A percentile compares a stretch with the other conserved stretches of the same genome.
Evolutionary conservation across 2,113 vertebrate genomes (phyloP).

Genomic region (Pteruthius melanotis): DNA sequence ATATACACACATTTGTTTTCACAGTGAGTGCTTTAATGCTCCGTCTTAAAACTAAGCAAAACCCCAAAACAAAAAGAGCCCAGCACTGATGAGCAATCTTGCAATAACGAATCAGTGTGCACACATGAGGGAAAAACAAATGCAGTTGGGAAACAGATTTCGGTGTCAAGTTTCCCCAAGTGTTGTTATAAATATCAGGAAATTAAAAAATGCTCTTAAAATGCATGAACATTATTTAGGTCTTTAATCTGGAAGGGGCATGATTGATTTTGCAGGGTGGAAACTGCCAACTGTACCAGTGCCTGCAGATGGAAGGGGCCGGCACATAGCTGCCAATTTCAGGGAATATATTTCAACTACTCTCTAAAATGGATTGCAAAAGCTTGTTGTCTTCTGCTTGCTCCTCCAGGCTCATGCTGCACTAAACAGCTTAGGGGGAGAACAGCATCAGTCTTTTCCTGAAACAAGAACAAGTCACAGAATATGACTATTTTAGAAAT

Average conservation of each 20-base stretch:
- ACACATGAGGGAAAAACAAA: slow-evolving; percentile 64
- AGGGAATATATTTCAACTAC: slow-evolving; percentile 49
- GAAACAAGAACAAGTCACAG: neutral
- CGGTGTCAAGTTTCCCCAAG: slow-evolving; percentile 57
- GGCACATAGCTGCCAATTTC: slow-evolving; percentile 64
- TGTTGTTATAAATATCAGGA: slow-evolving; percentile 70
- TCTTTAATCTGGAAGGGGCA: slow-evolving; percentile 69
- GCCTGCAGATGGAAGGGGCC: slow-evolving; percentile 66
- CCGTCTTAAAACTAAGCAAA: slow-evolving; percentile 37
- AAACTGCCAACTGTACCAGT: slow-evolving; percentile 64
- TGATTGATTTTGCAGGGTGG: slow-evolving; percentile 68
- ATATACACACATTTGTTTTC: slow-evolving; percentile 14
- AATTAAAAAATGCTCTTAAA: slow-evolving; percentile 68
- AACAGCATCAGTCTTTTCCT: neutral
- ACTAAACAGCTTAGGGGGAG: neutral
- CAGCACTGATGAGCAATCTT: slow-evolving; percentile 58
- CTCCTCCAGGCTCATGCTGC: neutral
- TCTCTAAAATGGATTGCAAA: slow-evolving; percentile 41
- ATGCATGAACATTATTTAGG: slow-evolving; percentile 67
- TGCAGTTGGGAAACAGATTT: slow-evolving; percentile 69
- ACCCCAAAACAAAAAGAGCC: slow-evolving; percentile 3
- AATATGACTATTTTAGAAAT: neutral
- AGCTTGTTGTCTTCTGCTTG: slow-evolving; percentile 47
- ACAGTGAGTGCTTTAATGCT: slow-evolving; percentile 15
- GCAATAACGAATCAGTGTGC: slow-evolving; percentile 51